Evolutionary conservation across 2,113 vertebrate species (phyloP).

Genomic region (Leptobrachium ailaonicum): DNA sequence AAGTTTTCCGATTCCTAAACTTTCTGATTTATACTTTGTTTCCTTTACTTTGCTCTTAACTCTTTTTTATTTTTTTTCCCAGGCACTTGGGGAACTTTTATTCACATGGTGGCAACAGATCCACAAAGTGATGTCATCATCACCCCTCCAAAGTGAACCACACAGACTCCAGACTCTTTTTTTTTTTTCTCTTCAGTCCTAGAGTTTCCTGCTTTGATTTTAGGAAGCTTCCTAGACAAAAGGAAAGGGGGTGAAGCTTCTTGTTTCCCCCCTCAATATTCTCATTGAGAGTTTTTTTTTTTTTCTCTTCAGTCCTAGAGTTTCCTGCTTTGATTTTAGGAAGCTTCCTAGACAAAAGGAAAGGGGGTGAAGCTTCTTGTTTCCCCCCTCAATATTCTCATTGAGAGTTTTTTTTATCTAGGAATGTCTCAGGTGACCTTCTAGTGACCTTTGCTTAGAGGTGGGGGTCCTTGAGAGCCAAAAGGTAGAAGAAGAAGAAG

Average conservation of each 20-base stretch:
- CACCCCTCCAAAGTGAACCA: neutral
- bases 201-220: neutral
- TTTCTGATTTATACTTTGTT: constrained; percentile 2
- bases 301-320: neutral
- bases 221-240: constrained; percentile 20
- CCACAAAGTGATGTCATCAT: constrained; percentile 19
- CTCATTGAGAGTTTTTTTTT: constrained; percentile 5
- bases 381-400: neutral
- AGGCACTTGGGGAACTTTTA: constrained; percentile 4
- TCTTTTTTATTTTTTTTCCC: neutral
- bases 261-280: no score
- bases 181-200: neutral
- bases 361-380: neutral
- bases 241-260: neutral
- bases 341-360: constrained; percentile 21
- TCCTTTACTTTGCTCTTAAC: neutral
- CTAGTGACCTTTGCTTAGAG: constrained; percentile 34
- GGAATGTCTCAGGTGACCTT: constrained; percentile 41
- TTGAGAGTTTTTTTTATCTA: constrained; percentile 26
- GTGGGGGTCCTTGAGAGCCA: constrained; percentile 1
- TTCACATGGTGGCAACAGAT: neutral
- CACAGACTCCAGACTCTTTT: neutral
- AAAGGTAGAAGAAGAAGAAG: neutral
- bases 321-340: neutral
- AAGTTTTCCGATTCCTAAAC: constrained; percentile 22